Conservation (phyloP, 1,140 invertebrate genomes). For the Heliconius nattereri region DNA sequence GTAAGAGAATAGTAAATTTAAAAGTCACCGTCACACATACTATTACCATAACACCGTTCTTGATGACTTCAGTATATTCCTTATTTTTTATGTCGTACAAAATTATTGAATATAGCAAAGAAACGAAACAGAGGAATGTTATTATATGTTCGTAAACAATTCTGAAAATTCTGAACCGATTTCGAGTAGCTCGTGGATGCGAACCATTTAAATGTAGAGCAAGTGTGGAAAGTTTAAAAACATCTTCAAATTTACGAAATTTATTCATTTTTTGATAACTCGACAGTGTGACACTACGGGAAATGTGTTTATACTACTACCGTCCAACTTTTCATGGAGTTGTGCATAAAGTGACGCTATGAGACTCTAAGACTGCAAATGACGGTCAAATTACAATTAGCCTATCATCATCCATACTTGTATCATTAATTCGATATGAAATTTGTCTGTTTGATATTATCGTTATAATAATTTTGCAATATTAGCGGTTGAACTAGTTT, state of each 20-base stretch:
- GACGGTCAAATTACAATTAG: conserved; percentile 13
- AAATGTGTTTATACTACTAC: no score
- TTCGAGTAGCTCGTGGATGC: conserved; percentile 38
- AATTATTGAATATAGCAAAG: conserved; percentile 46
- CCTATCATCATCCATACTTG: no score
- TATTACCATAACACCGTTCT: conserved; percentile 50
- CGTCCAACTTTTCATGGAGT: not conserved
- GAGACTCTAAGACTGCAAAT: not conserved
- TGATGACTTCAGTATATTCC: conserved; percentile 48
- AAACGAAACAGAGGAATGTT: conserved; percentile 30
- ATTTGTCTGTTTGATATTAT: not conserved
- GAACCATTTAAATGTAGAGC: conserved; percentile 34
- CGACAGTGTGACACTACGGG: no score
- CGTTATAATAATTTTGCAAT: no score
- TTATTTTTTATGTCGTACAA: conserved; percentile 43
- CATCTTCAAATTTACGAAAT: conserved; percentile 42
- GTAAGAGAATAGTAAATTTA: conserved; percentile 41
- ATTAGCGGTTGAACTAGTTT: no score
- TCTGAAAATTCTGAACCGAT: conserved; percentile 39
- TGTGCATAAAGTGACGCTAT: not conserved
- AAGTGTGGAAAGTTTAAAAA: not conserved
- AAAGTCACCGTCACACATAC: conserved; percentile 46
- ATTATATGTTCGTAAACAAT: conserved; percentile 36
- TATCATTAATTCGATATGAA: not conserved
- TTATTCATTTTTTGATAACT: not conserved